Conservation (phyloP, 2,888 invertebrate species). For the Chironomus riparius region DNA sequence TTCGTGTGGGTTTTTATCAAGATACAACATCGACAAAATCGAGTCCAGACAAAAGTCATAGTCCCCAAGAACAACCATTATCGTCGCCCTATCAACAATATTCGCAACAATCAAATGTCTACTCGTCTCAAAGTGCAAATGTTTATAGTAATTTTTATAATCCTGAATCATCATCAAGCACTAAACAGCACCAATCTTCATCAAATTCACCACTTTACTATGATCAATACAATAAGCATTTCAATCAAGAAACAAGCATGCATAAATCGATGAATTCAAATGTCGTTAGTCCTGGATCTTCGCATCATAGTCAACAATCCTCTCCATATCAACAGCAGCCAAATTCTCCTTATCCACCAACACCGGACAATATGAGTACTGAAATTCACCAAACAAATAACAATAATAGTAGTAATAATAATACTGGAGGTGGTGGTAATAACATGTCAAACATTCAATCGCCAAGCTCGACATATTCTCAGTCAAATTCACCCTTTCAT, state of each 20-base stretch:
- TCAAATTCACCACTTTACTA: constrained; percentile 39
- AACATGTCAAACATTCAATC: constrained; percentile 34
- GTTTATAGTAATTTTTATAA: constrained; percentile 42
- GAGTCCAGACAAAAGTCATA: constrained; percentile 75
- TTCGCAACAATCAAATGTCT: constrained; percentile 38
- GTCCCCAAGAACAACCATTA: constrained; percentile 62
- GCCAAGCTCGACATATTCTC: constrained; percentile 40
- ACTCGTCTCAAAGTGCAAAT: constrained; percentile 44
- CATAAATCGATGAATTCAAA: constrained; percentile 48
- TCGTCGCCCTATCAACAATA: constrained; percentile 41
- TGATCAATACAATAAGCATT: constrained; percentile 50
- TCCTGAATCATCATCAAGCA: neutral
- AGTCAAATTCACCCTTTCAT: constrained; percentile 38
- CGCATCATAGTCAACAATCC: constrained; percentile 46
- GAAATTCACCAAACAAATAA: constrained; percentile 36
- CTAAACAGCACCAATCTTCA: neutral
- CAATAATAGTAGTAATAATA: neutral
- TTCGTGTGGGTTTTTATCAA: constrained; percentile 82
- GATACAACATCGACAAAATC: constrained; percentile 76
- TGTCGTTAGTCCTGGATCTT: constrained; percentile 44
- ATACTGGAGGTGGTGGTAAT: too few species aligned
- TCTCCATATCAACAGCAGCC: constrained; percentile 45
- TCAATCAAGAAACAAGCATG: constrained; percentile 47
- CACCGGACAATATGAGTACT: neutral
- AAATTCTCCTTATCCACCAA: constrained; percentile 35